These are phyloP conservation scores for Sitobion miscanthi DNA, from an alignment of 1,140 invertebrate genomes.

Conservation along the genomic window DNA sequence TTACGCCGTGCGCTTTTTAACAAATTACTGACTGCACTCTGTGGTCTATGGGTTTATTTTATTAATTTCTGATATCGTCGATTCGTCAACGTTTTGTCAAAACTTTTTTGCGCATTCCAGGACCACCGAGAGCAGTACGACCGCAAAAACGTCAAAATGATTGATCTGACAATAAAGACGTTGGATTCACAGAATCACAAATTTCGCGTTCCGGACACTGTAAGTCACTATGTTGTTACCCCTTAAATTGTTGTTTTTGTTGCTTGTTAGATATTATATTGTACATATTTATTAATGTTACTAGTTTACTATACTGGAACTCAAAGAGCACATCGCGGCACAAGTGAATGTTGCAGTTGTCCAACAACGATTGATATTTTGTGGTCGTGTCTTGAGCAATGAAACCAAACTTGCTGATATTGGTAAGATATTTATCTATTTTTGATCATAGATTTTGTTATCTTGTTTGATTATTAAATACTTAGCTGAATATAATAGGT, in stretches of 20 bases:
- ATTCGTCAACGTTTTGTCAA: not conserved
- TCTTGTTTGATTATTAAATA: not conserved
- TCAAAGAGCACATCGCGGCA: constrained; percentile 84
- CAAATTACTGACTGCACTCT: not conserved
- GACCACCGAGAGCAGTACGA: not conserved
- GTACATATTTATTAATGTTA: constrained; percentile 58
- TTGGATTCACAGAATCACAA: constrained; percentile 89
- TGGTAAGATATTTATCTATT: constrained; percentile 68
- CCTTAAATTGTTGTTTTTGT: not conserved
- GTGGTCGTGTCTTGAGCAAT: constrained; percentile 88
- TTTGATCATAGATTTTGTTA: not conserved
- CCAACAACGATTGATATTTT: constrained; percentile 89
- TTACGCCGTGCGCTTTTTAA: constrained; percentile 10
- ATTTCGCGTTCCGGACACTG: constrained; percentile 85
- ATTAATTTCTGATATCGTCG: not conserved
- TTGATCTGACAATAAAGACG: constrained; percentile 89
- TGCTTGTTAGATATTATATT: not conserved
- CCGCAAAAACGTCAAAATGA: constrained; percentile 67
- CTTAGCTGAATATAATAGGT: not conserved
- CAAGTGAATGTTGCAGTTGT: constrained; percentile 79
- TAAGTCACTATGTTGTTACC: constrained; percentile 66
- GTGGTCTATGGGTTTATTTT: not conserved
- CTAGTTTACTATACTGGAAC: constrained; percentile 84
- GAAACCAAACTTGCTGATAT: constrained; percentile 87
- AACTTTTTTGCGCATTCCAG: not conserved